Evolutionary conservation across 1,140 invertebrate genomes (phyloP).

Genomic region (Oryctes rhinoceros): DNA sequence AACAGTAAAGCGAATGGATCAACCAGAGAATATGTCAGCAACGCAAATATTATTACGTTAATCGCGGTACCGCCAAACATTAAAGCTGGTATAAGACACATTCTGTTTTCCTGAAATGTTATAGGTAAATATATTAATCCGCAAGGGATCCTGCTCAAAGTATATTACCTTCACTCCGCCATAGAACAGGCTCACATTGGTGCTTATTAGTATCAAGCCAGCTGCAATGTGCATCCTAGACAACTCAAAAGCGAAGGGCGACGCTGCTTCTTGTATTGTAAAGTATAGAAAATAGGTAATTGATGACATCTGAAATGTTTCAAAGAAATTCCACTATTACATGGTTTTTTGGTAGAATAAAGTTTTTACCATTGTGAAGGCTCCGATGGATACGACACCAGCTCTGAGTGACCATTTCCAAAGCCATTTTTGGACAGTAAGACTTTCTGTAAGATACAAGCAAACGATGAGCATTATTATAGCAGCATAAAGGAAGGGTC

Average conservation of each 20-base stretch:
- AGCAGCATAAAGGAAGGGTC: no score
- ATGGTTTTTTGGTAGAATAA: neutral
- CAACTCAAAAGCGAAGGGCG: neutral
- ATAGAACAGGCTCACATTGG: neutral
- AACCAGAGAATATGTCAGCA: neutral
- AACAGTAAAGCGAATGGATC: neutral
- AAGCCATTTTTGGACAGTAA: neutral
- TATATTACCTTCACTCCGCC: neutral
- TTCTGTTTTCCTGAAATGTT: neutral
- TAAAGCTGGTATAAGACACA: neutral
- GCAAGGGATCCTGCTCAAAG: neutral
- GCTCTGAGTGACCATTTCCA: conserved; percentile 15
- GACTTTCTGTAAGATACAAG: neutral
- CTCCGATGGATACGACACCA: conserved; percentile 6
- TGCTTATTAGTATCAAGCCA: neutral
- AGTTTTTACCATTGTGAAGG: neutral
- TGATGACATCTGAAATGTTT: neutral
- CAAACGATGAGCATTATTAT: neutral
- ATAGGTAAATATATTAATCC: neutral
- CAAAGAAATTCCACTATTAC: neutral
- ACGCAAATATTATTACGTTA: neutral
- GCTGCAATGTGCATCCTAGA: neutral
- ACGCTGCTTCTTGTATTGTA: neutral
- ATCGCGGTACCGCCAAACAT: neutral
- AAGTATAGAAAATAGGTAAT: neutral